Evolutionary conservation across 2,797 vertebrate genomes (phyloP).

Genomic region (Hyperoplus lanceolatus): DNA sequence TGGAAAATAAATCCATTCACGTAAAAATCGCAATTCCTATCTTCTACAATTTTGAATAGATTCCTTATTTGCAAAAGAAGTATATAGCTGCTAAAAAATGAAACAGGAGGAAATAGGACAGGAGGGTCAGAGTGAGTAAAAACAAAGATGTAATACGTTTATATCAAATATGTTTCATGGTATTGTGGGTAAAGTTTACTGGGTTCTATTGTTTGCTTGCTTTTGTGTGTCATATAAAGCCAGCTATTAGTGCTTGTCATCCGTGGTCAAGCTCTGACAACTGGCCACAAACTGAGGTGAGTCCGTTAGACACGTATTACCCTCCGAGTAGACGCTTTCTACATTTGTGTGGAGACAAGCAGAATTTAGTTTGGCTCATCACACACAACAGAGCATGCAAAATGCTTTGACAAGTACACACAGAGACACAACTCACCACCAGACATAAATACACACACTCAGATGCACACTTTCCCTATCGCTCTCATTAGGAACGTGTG

Average conservation of each 20-base stretch:
- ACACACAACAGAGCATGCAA: slow-evolving; percentile 63
- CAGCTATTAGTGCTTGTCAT: slow-evolving; percentile 33
- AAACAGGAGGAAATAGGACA: too few relatives aligned
- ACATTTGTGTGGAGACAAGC: slow-evolving; percentile 52
- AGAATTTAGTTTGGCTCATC: slow-evolving; percentile 57
- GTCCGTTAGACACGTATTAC: slow-evolving; percentile 63
- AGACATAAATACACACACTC: slow-evolving; percentile 46
- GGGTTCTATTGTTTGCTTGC: slow-evolving; percentile 18
- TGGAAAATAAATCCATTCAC: not conserved
- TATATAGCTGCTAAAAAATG: too few relatives aligned
- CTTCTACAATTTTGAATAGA: too few relatives aligned
- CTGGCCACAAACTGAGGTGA: slow-evolving; percentile 42
- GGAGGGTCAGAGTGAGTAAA: not conserved
- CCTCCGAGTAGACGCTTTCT: slow-evolving; percentile 17
- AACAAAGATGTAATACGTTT: slow-evolving; percentile 2
- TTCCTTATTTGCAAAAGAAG: too few relatives aligned
- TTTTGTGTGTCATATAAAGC: slow-evolving; percentile 28
- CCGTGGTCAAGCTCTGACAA: slow-evolving; percentile 21
- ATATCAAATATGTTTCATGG: not conserved
- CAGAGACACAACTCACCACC: slow-evolving; percentile 52
- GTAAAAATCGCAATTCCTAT: too few relatives aligned
- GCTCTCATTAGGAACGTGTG: slow-evolving; percentile 67
- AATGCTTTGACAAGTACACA: slow-evolving; percentile 67
- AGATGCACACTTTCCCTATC: slow-evolving; percentile 40
- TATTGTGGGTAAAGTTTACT: not conserved